phyloP scores from a whole-genome alignment of 2,888 invertebrate genomes.

The Drosophila affinis region DNA sequence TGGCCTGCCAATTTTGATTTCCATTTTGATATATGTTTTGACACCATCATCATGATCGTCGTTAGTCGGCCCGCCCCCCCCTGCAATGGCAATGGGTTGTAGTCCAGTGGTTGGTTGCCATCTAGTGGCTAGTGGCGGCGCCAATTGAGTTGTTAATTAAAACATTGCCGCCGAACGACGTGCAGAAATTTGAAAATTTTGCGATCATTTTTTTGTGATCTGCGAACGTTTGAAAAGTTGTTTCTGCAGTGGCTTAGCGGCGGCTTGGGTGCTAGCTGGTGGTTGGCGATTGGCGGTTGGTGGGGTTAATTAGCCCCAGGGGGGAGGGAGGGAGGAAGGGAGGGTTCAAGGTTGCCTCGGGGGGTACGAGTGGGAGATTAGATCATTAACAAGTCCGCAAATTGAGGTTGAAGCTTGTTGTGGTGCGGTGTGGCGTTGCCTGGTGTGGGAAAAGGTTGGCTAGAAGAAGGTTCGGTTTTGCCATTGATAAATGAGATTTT shows the following conservation, averaged over 20 bases:
- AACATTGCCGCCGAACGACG: constrained; percentile 55
- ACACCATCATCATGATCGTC: constrained; percentile 55
- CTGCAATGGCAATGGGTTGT: not conserved
- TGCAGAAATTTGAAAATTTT: constrained; percentile 54
- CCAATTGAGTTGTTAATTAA: constrained; percentile 78
- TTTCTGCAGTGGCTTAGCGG: constrained; percentile 1
- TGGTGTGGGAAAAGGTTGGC: constrained; percentile 1
- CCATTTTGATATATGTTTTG: constrained; percentile 74
- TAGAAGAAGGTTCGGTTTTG: not conserved
- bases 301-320: constrained; percentile 1
- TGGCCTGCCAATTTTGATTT: constrained; percentile 64
- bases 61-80: constrained; percentile 19
- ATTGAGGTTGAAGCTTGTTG: constrained; percentile 23
- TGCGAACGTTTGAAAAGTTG: constrained; percentile 28
- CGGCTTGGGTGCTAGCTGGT: not conserved
- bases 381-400: constrained; percentile 40
- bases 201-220: not conserved
- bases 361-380: constrained; percentile 15
- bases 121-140: constrained; percentile 16
- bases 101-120: not conserved
- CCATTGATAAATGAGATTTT: constrained; percentile 19
- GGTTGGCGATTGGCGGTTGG: too few species aligned
- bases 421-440: not conserved
- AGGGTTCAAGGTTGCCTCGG: constrained; percentile 33
- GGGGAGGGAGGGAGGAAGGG: not conserved